Conservation (phyloP, 1,140 invertebrate species). For the Zaprionus ghesquierei region DNA sequence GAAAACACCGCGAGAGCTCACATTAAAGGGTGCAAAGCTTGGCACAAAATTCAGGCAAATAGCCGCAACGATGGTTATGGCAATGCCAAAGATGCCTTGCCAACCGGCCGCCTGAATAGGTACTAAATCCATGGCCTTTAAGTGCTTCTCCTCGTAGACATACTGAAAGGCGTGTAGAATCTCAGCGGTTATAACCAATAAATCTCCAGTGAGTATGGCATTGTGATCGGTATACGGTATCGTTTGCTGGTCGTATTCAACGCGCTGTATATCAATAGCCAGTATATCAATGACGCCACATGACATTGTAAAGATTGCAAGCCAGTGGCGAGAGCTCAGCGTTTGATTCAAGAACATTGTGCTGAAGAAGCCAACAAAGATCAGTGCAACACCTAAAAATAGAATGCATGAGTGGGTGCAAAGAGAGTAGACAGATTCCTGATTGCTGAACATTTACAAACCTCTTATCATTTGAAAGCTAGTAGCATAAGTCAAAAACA, state of each 20-base stretch:
- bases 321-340: slow-evolving; percentile 90
- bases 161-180: slow-evolving; percentile 95
- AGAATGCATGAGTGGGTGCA: background rate
- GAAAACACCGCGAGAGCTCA: slow-evolving; percentile 90
- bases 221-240: slow-evolving; percentile 84
- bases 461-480: slow-evolving; percentile 99
- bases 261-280: slow-evolving; percentile 84
- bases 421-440: background rate
- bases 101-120: slow-evolving; percentile 91
- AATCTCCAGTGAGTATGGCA: slow-evolving; percentile 94
- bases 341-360: slow-evolving; percentile 92
- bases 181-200: slow-evolving; percentile 95
- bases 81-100: slow-evolving; percentile 96
- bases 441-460: slow-evolving; percentile 60
- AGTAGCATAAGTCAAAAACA: slow-evolving; percentile 95
- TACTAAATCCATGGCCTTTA: slow-evolving; percentile 91
- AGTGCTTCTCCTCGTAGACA: slow-evolving; percentile 97
- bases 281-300: slow-evolving; percentile 93
- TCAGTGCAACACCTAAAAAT: slow-evolving; percentile 91
- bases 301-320: slow-evolving; percentile 87
- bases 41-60: slow-evolving; percentile 94
- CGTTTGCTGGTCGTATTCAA: slow-evolving; percentile 79
- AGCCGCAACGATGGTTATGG: slow-evolving; percentile 88
- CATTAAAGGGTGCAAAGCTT: slow-evolving; percentile 88
- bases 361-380: slow-evolving; percentile 96